Evolutionary conservation across 2,888 invertebrate genomes (phyloP).

Genomic region (Drosophila birchii): DNA sequence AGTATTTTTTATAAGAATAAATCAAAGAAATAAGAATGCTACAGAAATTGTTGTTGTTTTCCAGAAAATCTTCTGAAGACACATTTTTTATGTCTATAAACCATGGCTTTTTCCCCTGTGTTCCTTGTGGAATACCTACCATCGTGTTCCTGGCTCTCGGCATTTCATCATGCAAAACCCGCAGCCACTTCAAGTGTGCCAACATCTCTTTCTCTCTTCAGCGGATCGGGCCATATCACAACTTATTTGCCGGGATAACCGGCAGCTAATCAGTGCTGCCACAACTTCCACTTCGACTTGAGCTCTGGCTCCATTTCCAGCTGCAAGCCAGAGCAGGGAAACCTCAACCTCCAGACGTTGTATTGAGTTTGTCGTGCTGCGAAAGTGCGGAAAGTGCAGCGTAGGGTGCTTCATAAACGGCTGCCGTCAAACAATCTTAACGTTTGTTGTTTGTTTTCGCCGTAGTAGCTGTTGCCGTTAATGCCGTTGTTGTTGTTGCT

Average conservation of each 20-base stretch:
- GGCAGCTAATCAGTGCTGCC: slow-evolving; percentile 50
- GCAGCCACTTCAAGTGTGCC: slow-evolving; percentile 35
- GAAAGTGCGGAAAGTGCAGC: slow-evolving; percentile 40
- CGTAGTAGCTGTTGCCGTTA: slow-evolving; percentile 9
- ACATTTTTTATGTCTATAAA: background rate
- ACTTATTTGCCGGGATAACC: slow-evolving; percentile 36
- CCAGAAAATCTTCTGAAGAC: background rate
- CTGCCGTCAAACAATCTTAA: slow-evolving; percentile 55
- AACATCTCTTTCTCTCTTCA: slow-evolving; percentile 4
- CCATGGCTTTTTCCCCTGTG: background rate
- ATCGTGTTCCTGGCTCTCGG: slow-evolving; percentile 1
- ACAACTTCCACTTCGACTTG: slow-evolving; percentile 19
- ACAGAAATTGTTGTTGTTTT: background rate
- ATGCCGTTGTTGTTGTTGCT: background rate
- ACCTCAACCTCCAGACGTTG: slow-evolving; percentile 26
- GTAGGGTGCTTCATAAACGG: slow-evolving; percentile 57
- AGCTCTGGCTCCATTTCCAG: slow-evolving; percentile 4
- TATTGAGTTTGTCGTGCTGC: slow-evolving; percentile 45
- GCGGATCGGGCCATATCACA: slow-evolving; percentile 23
- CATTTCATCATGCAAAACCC: slow-evolving; percentile 24
- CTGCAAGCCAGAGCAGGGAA: background rate
- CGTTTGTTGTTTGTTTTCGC: slow-evolving; percentile 52
- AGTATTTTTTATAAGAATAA: background rate
- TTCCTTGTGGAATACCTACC: slow-evolving; percentile 1
- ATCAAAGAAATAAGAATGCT: too few relatives aligned